phyloP scores from a whole-genome alignment of 2,797 vertebrate genomes.

The Sardinella longiceps region DNA sequence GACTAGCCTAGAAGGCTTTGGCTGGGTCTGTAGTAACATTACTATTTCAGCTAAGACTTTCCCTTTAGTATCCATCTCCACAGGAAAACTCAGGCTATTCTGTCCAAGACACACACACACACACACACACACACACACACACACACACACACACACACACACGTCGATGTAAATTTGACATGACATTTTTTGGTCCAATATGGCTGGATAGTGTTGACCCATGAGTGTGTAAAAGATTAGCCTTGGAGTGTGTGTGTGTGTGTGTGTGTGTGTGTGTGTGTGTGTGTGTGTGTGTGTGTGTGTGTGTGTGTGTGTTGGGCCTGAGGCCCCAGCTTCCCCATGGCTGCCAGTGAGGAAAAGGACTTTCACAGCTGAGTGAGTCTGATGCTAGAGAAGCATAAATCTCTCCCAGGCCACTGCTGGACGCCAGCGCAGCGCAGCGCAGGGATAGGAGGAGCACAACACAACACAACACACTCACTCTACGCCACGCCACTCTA shows the following conservation, averaged over 20 bases:
- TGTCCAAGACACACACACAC: background rate
- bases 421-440: background rate
- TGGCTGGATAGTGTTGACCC: background rate
- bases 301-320: background rate
- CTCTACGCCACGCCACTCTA: too few species aligned
- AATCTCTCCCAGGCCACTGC: background rate
- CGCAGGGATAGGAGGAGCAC: too few species aligned
- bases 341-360: background rate
- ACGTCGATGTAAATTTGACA: background rate
- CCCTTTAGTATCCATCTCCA: too few species aligned
- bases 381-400: background rate
- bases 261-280: background rate
- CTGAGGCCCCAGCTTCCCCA: constrained; percentile 30
- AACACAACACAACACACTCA: too few species aligned
- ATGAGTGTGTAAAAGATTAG: background rate
- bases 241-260: background rate
- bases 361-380: background rate
- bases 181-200: background rate
- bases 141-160: background rate
- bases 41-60: too few species aligned
- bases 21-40: too few species aligned
- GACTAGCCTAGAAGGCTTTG: too few species aligned
- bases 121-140: background rate
- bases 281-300: background rate
- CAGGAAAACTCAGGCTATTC: too few species aligned